These are phyloP conservation scores for Pseudomyrmex flavicornis DNA, from an alignment of 1,140 invertebrate species.

Conservation along the genomic window DNA sequence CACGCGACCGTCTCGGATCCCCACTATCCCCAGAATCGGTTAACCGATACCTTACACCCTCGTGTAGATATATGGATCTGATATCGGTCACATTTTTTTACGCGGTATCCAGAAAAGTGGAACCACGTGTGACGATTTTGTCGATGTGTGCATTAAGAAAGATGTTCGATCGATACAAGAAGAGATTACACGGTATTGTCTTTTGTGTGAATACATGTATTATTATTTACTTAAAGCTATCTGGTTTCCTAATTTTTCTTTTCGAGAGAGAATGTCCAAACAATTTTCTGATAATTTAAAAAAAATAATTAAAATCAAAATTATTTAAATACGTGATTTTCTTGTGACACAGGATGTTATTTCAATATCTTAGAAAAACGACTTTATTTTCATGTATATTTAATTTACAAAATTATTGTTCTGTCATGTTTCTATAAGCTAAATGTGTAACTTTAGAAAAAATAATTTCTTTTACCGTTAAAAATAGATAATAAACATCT, in stretches of 20 bases:
- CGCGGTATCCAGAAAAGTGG: not conserved
- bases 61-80: conserved; percentile 74
- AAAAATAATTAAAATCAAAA: not conserved
- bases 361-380: not conserved
- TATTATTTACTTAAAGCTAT: not conserved
- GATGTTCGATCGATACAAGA: not conserved
- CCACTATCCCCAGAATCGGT: conserved; percentile 82
- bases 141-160: not conserved
- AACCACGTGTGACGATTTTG: not conserved
- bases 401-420: not conserved
- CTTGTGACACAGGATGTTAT: not conserved
- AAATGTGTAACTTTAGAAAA: not conserved
- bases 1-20: conserved; percentile 82
- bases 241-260: not conserved
- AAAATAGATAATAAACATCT: not conserved
- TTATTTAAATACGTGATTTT: too few relatives aligned
- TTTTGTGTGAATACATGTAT: not conserved
- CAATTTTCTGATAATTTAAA: not conserved
- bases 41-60: conserved; percentile 84
- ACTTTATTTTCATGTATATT: not conserved
- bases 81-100: conserved; percentile 21
- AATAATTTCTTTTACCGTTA: not conserved
- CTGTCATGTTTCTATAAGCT: not conserved
- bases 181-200: not conserved
- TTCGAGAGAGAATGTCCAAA: not conserved